These are phyloP conservation scores for Phymastichus coffea DNA, from an alignment of 1,140 invertebrate genomes.

Conservation along the genomic window DNA sequence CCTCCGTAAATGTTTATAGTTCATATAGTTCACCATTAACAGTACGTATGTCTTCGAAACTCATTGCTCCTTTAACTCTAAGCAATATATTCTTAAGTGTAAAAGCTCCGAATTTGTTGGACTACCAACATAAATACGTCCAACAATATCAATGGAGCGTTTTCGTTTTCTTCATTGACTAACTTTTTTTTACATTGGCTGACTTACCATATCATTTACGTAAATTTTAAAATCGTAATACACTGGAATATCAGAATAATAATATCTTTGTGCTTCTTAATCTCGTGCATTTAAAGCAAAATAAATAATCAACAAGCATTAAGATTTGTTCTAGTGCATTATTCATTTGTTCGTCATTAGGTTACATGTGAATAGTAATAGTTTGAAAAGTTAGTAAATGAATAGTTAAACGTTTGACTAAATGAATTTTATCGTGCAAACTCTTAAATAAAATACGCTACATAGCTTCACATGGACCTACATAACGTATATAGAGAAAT, in stretches of 20 bases:
- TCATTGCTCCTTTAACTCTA: constrained; percentile 37
- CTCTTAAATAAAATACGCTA: constrained; percentile 10
- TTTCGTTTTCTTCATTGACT: constrained; percentile 8
- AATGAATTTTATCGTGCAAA: constrained; percentile 9
- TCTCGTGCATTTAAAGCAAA: constrained; percentile 11
- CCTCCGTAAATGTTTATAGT: constrained; percentile 37
- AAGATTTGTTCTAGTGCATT: neutral
- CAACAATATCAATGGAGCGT: constrained; percentile 4
- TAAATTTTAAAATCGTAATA: constrained; percentile 26
- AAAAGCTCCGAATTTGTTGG: too few relatives aligned
- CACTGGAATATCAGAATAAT: constrained; percentile 17
- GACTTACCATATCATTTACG: too few relatives aligned
- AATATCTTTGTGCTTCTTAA: neutral
- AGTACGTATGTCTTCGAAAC: constrained; percentile 36
- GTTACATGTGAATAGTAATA: neutral
- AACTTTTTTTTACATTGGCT: neutral
- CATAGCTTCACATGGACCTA: neutral
- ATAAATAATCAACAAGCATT: constrained; percentile 26
- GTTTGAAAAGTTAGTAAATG: constrained; percentile 10
- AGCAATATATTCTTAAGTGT: too few relatives aligned
- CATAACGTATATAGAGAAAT: constrained; percentile 16
- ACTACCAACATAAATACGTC: constrained; percentile 40
- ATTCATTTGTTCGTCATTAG: neutral
- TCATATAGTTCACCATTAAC: constrained; percentile 36
- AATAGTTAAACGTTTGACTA: neutral